Evolutionary conservation across 1,140 invertebrate genomes (phyloP), one percentile per base, ranked within the genome.

Genomic region (Aleiodes sp.): DNA sequence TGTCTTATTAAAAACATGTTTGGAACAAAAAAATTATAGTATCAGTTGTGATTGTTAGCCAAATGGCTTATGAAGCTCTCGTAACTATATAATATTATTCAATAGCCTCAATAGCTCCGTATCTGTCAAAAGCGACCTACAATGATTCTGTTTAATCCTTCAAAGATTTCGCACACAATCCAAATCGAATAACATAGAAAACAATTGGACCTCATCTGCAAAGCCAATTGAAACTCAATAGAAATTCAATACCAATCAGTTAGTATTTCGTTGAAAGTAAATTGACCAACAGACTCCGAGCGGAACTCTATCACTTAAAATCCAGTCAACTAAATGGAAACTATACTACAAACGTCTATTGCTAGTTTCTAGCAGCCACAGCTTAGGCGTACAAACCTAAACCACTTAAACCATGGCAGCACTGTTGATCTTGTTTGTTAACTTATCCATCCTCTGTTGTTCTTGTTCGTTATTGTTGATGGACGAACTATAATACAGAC

Each of bases 161-260:
- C n/a, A n/a, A n/a, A n/a, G n/a, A n/a, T n/a, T n/a, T n/a, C n/a
- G n/a, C n/a, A n/a, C n/a, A n/a, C n/a, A n/a, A n/a, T n/a, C n/a
- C n/a, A n/a, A n/a, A n/a, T n/a, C n/a, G n/a, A 16, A 43, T n/a
- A 43, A 43, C 1, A 16, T 12, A 16, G 39, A 52, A 52, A 52
- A 52, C 46, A 52, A 52, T 52, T 21, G 10, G 16, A 10, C 19
- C 9, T 1, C 2, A 24, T 21, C 21, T n/a, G n/a, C 16, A 24
- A 59, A 31, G 16, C 24, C n/a, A 12, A 59, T 59, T 59, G 56
- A 26, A 59, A 59, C n/a, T n/a, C 12, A 14, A 29, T 59, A 7
- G 56, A 12, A 59, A 59, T 59, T 59, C 28, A 59, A 31, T 59
- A 31, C 28, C 8, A 59, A n/a, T 59, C 28, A 59, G 56, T n/a